Evolutionary conservation across 2,113 vertebrate species (phyloP).

Genomic region (Anguilla rostrata): DNA sequence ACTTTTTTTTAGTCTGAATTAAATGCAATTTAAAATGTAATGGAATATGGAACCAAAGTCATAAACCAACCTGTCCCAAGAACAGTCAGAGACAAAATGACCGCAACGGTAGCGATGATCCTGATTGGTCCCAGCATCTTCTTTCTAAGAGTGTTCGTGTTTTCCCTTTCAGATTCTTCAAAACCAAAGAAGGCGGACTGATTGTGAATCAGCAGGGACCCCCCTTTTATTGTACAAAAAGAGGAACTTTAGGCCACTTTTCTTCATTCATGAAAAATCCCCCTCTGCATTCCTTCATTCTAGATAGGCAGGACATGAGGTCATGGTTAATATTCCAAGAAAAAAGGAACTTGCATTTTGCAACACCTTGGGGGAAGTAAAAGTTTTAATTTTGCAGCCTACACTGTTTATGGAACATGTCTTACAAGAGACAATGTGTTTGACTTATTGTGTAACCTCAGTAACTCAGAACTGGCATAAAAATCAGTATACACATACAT

Average conservation of each 20-base stretch:
- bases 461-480: too few relatives aligned
- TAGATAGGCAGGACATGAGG: background rate
- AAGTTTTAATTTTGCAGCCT: background rate
- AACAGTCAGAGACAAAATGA: conserved; percentile 36
- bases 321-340: conserved; percentile 5
- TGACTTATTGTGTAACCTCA: background rate
- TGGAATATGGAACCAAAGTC: background rate
- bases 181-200: background rate
- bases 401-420: background rate
- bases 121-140: conserved; percentile 52
- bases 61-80: conserved; percentile 38
- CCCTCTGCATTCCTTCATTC: background rate
- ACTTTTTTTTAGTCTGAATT: too few relatives aligned
- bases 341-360: background rate
- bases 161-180: background rate
- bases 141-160: conserved; percentile 18
- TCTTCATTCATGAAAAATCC: background rate
- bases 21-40: too few relatives aligned
- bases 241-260: background rate
- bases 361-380: background rate
- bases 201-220: background rate
- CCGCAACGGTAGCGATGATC: conserved; percentile 43
- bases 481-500: too few relatives aligned
- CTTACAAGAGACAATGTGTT: too few relatives aligned
- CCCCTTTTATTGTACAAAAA: conserved; percentile 22